Evolutionary conservation across 2,797 vertebrate species (phyloP).

Genomic region (Cyclura pinguis): DNA sequence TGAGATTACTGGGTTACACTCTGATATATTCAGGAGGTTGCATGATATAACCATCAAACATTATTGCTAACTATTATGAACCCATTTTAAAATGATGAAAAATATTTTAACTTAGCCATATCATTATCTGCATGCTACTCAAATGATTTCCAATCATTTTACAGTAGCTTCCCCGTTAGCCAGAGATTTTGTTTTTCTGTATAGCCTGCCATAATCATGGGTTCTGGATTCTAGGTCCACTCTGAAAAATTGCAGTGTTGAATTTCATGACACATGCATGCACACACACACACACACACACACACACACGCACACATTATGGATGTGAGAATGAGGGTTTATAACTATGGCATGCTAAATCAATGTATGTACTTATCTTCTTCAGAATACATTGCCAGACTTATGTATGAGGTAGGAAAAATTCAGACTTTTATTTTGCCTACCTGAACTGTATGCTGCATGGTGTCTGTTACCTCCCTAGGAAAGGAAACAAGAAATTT

Average conservation of each 20-base stretch:
- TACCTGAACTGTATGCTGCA: constrained; percentile 83
- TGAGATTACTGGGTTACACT: not conserved
- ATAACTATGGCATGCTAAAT: not conserved
- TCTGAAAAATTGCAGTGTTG: not conserved
- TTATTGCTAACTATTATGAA: not conserved
- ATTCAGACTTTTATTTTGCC: constrained; percentile 38
- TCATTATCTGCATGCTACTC: not conserved
- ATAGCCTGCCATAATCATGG: not conserved
- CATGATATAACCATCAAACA: not conserved
- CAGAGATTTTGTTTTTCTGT: not conserved
- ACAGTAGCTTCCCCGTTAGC: not conserved
- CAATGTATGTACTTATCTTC: not conserved
- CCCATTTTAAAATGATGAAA: not conserved
- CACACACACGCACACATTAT: not conserved
- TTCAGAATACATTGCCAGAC: not conserved
- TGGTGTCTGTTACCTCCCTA: constrained; percentile 68
- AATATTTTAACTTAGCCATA: not conserved
- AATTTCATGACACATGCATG: too few species aligned
- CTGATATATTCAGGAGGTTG: not conserved
- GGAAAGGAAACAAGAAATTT: constrained; percentile 56
- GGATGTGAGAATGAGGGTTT: not conserved
- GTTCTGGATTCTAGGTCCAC: not conserved
- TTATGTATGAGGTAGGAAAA: not conserved
- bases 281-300: not conserved
- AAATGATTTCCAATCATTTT: constrained; percentile 6